These are phyloP conservation scores for Anarrhichthys ocellatus DNA, from an alignment of 2,113 vertebrate species.

Conservation along the genomic window DNA sequence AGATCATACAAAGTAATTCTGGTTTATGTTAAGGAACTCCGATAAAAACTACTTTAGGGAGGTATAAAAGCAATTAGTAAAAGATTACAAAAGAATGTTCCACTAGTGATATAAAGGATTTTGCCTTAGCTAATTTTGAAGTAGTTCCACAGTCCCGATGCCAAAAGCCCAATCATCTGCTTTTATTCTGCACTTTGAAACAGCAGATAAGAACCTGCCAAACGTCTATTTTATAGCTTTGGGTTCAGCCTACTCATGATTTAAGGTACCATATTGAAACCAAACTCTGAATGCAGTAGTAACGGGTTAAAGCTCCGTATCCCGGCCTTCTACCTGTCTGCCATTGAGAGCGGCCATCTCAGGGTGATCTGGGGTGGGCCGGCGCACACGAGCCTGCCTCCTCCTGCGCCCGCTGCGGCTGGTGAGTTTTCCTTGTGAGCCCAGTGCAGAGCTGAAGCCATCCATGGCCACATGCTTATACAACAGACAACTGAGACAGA, in stretches of 20 bases:
- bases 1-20: not conserved
- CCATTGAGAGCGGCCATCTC: constrained; percentile 87
- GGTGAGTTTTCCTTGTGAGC: constrained; percentile 81
- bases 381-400: constrained; percentile 77
- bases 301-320: not conserved
- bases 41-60: not conserved
- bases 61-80: not conserved
- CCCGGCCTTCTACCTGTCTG: constrained; percentile 78
- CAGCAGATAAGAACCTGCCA: not conserved
- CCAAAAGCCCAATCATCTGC: not conserved
- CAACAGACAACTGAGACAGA: constrained; percentile 87
- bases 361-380: constrained; percentile 82
- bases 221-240: not conserved
- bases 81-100: not conserved
- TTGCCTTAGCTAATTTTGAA: not conserved
- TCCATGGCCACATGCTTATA: constrained; percentile 91
- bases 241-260: not conserved
- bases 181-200: constrained; percentile 7
- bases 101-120: not conserved
- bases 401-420: constrained; percentile 65
- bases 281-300: not conserved
- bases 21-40: not conserved
- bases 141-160: not conserved
- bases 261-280: constrained; percentile 4
- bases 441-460: constrained; percentile 86